Evolutionary conservation across 2,113 vertebrate genomes (phyloP).

Genomic region (Amia ocellicauda): DNA sequence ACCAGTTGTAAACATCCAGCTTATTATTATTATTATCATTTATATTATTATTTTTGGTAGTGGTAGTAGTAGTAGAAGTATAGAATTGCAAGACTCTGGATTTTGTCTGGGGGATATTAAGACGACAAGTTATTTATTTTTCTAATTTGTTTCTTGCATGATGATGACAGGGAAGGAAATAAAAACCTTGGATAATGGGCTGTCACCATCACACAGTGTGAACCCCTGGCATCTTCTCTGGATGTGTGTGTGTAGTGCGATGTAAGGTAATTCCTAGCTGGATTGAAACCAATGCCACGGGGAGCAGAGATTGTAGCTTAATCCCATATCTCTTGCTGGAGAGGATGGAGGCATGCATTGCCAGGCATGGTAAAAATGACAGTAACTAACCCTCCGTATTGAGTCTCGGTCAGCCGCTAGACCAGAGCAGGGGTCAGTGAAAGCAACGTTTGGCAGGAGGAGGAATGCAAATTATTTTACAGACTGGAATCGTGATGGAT

Average conservation of each 20-base stretch:
- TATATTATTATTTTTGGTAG: no score
- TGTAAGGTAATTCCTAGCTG: conserved; percentile 4
- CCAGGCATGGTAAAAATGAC: conserved; percentile 1
- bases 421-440: no score
- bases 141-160: neutral
- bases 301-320: conserved; percentile 6
- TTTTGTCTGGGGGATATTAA: neutral
- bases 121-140: neutral
- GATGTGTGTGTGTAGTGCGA: neutral
- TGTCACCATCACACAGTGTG: neutral
- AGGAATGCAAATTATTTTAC: no score
- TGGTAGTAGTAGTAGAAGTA: no score
- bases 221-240: neutral
- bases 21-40: neutral
- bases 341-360: conserved; percentile 12
- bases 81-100: neutral
- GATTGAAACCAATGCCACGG: conserved; percentile 3
- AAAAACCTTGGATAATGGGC: neutral
- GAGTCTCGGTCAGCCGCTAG: no score
- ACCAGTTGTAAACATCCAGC: no score
- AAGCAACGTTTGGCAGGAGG: no score
- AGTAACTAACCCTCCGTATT: neutral
- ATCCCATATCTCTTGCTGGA: conserved; percentile 11
- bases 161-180: neutral
- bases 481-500: no score